These are phyloP conservation scores for Coleophora deauratella DNA, from an alignment of 2,888 invertebrate species.

Conservation along the genomic window DNA sequence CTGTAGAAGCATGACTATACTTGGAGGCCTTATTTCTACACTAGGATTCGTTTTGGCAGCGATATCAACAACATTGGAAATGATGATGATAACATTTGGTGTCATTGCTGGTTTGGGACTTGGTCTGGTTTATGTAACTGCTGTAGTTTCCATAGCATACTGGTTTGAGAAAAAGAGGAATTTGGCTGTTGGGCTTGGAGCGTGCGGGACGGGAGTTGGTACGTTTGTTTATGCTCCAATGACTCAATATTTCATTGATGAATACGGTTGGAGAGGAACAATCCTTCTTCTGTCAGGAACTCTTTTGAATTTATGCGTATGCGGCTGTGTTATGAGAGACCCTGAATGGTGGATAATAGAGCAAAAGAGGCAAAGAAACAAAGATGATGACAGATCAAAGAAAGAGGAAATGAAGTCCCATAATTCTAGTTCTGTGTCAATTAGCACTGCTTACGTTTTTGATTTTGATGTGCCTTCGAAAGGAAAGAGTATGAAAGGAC, in stretches of 20 bases:
- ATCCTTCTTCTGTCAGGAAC: conserved; percentile 87
- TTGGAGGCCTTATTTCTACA: conserved; percentile 82
- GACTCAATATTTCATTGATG: conserved; percentile 83
- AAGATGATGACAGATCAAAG: conserved; percentile 35
- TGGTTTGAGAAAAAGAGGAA: conserved; percentile 93
- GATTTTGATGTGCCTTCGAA: conserved; percentile 44
- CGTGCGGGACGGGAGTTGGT: conserved; percentile 91
- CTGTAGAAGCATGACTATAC: conserved; percentile 83
- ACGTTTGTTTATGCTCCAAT: conserved; percentile 92
- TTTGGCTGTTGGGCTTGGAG: conserved; percentile 89
- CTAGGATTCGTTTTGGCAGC: conserved; percentile 85
- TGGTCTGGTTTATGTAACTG: conserved; percentile 89
- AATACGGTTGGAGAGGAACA: conserved; percentile 90
- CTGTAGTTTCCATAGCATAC: conserved; percentile 92
- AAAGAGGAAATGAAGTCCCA: conserved; percentile 46
- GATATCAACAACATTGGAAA: conserved; percentile 80
- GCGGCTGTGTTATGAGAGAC: conserved; percentile 90
- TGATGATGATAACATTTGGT: conserved; percentile 90
- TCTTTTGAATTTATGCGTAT: conserved; percentile 88
- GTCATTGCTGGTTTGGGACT: conserved; percentile 88
- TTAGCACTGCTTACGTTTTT: conserved; percentile 58
- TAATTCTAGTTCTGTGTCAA: conserved; percentile 66
- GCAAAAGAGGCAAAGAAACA: conserved; percentile 67
- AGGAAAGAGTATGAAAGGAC: conserved; percentile 47
- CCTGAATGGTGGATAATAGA: conserved; percentile 86